Conservation (phyloP, 2,888 invertebrate genomes). For the Nymphalis c-album region DNA sequence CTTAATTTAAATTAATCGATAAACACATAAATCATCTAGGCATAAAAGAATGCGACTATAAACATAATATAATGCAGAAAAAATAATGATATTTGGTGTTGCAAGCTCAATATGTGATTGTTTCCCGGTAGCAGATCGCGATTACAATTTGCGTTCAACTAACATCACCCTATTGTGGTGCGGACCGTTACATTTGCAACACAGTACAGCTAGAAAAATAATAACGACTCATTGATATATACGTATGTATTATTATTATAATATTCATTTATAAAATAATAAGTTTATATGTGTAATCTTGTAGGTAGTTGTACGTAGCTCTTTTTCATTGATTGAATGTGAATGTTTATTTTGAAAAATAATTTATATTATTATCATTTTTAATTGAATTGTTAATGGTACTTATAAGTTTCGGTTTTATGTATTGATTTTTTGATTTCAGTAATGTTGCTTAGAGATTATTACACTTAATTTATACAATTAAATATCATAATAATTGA, state of each 20-base stretch:
- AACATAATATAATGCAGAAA: constrained; percentile 2
- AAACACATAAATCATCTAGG: background rate
- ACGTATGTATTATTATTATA: too few species aligned
- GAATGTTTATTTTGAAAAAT: too few species aligned
- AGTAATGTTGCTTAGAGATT: too few species aligned
- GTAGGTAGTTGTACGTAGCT: background rate
- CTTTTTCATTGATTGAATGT: too few species aligned
- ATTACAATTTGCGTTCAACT: constrained; percentile 45
- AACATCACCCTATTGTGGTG: constrained; percentile 45
- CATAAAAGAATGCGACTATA: background rate
- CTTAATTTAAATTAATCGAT: too few species aligned
- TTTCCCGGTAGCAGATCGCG: constrained; percentile 35
- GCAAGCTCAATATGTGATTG: constrained; percentile 26
- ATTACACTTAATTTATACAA: too few species aligned
- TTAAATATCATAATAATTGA: too few species aligned
- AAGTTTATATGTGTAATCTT: background rate
- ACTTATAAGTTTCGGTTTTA: too few species aligned
- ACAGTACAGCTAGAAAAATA: constrained; percentile 47
- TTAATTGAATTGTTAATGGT: too few species aligned
- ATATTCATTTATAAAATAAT: background rate
- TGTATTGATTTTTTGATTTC: too few species aligned
- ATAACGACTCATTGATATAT: background rate
- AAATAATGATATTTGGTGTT: constrained; percentile 25
- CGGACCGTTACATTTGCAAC: constrained; percentile 64
- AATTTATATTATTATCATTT: too few species aligned